A percentile compares a stretch with the other conserved stretches of the same genome.
These are phyloP conservation scores for Condylostylus longicornis DNA, from an alignment of 1,140 invertebrate genomes.

Conservation along the genomic window DNA sequence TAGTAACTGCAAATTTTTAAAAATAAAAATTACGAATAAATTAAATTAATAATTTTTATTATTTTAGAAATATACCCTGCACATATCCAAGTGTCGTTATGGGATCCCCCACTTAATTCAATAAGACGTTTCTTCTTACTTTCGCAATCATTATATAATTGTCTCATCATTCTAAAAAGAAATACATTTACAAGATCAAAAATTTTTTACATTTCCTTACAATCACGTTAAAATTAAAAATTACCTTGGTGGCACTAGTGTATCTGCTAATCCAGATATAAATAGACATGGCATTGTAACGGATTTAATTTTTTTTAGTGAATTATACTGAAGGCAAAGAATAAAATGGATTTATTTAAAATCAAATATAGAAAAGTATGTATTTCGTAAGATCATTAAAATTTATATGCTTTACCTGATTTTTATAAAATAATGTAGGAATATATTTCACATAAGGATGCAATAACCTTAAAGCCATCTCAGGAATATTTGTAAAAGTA, in stretches of 20 bases:
- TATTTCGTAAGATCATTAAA: neutral
- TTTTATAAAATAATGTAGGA: constrained; percentile 64
- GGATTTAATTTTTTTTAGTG: constrained; percentile 49
- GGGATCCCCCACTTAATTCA: constrained; percentile 57
- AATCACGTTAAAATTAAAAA: too few species aligned
- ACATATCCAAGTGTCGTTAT: constrained; percentile 74
- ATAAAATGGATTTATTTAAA: constrained; percentile 14
- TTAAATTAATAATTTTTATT: neutral
- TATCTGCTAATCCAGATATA: constrained; percentile 66
- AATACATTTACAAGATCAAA: constrained; percentile 31
- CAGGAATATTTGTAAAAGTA: constrained; percentile 87
- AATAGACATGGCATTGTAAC: constrained; percentile 57
- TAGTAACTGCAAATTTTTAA: constrained; percentile 41
- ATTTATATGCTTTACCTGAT: constrained; percentile 44
- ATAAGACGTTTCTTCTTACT: constrained; percentile 55
- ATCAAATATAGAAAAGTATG: constrained; percentile 1
- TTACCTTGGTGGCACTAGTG: constrained; percentile 63
- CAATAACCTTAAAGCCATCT: constrained; percentile 68
- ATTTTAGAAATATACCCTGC: constrained; percentile 16
- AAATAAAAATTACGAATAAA: neutral
- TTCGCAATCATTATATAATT: constrained; percentile 53
- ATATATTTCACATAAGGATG: constrained; percentile 53
- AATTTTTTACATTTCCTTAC: neutral
- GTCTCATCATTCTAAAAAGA: constrained; percentile 77
- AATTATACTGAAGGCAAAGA: constrained; percentile 53